Percentiles rank a stretch among this genome's conserved stretches.
These are phyloP conservation scores for Micronisus gabar DNA, from an alignment of 2,113 vertebrate species.

Conservation along the genomic window DNA sequence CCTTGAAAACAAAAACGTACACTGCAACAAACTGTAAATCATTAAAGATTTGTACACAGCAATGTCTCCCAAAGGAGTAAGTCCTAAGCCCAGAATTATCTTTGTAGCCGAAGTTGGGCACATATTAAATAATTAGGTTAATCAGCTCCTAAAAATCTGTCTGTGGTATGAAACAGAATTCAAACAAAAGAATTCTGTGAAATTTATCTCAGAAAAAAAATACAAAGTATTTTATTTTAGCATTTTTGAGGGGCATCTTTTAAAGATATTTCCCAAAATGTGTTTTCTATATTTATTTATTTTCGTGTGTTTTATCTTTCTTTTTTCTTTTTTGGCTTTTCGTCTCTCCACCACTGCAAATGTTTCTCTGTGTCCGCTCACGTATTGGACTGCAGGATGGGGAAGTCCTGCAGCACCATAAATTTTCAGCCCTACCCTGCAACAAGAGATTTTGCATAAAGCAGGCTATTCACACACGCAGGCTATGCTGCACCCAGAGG, in stretches of 20 bases:
- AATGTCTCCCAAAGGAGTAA: background rate
- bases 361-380: background rate
- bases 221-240: background rate
- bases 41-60: background rate
- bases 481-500: fast-evolving
- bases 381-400: fast-evolving
- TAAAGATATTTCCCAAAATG: background rate
- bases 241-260: background rate
- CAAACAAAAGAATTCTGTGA: background rate
- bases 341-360: background rate
- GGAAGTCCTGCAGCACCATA: background rate
- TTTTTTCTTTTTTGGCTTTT: background rate
- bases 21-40: background rate
- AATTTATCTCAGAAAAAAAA: background rate
- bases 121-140: background rate
- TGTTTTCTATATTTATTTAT: background rate
- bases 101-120: background rate
- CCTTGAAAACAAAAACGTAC: background rate
- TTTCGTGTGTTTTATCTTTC: background rate
- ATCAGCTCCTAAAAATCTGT: background rate
- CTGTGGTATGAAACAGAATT: background rate
- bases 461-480: fast-evolving
- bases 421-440: background rate
- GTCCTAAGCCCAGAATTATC: background rate
- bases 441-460: background rate